Evolutionary conservation across 1,140 invertebrate species (phyloP).

Genomic region (Drosophila rufa): DNA sequence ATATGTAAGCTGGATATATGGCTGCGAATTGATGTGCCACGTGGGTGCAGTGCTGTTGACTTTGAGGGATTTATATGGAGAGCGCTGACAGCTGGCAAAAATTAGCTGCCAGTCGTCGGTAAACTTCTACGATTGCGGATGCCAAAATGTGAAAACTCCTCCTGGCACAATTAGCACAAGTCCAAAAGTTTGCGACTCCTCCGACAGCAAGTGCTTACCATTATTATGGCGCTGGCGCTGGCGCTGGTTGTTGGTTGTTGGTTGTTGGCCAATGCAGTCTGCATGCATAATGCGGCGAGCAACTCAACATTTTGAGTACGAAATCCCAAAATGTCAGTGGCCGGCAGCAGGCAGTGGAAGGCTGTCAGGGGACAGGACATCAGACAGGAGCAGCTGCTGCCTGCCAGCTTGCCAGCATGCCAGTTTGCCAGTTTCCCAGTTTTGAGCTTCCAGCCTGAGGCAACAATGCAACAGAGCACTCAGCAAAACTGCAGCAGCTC

Average conservation of each 20-base stretch:
- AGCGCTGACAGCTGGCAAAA: slow-evolving; percentile 74
- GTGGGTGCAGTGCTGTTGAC: slow-evolving; percentile 75
- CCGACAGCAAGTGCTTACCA: slow-evolving; percentile 42
- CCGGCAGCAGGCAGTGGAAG: slow-evolving; percentile 30
- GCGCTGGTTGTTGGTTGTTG: slow-evolving; percentile 6
- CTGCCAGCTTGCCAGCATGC: slow-evolving; percentile 19
- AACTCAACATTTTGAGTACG: slow-evolving; percentile 66
- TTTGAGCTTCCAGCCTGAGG: slow-evolving; percentile 25
- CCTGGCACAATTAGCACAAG: slow-evolving; percentile 67
- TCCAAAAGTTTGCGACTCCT: slow-evolving; percentile 43
- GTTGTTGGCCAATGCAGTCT: slow-evolving; percentile 11
- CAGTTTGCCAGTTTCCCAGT: background rate
- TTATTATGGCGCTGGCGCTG: slow-evolving; percentile 33
- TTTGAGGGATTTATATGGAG: slow-evolving; percentile 77
- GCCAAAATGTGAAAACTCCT: slow-evolving; percentile 30
- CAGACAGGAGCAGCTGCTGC: slow-evolving; percentile 35
- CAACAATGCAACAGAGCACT: slow-evolving; percentile 45
- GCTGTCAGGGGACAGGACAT: slow-evolving; percentile 42
- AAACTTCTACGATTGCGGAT: slow-evolving; percentile 9
- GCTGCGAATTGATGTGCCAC: slow-evolving; percentile 65
- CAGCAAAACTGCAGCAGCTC: slow-evolving; percentile 36
- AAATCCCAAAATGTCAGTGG: slow-evolving; percentile 75
- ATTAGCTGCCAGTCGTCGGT: slow-evolving; percentile 60
- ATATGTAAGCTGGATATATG: slow-evolving; percentile 3
- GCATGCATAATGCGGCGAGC: slow-evolving; percentile 31